Evolutionary conservation across 2,797 vertebrate species (phyloP).

Genomic region (Cirrhinus mrigala): DNA sequence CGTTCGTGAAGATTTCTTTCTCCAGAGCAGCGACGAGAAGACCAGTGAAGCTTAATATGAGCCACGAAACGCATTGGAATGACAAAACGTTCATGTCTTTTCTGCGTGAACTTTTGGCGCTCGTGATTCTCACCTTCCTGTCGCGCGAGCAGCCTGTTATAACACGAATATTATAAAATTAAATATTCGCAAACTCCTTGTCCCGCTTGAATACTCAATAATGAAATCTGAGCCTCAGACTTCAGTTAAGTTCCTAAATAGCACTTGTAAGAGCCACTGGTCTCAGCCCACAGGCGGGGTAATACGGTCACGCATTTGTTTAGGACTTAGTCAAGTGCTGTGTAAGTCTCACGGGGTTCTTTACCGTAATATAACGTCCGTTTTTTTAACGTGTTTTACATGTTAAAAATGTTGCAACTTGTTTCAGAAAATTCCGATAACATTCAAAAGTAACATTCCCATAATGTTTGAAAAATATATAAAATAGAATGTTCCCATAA

Average conservation of each 20-base stretch:
- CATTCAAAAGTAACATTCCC: too few species aligned
- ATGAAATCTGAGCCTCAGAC: slow-evolving; percentile 71
- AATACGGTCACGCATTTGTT: slow-evolving; percentile 53
- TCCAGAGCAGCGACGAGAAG: slow-evolving; percentile 71
- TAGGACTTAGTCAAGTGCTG: not conserved
- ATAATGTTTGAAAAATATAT: too few species aligned
- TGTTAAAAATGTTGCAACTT: too few species aligned
- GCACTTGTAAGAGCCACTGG: slow-evolving; percentile 70
- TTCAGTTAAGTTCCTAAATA: slow-evolving; percentile 76
- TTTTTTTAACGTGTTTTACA: too few species aligned
- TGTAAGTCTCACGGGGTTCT: slow-evolving; percentile 7
- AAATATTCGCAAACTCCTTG: not conserved
- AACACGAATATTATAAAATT: too few species aligned
- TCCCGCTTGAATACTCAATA: slow-evolving; percentile 36
- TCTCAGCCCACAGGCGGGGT: slow-evolving; percentile 71
- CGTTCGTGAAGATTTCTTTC: slow-evolving; percentile 67
- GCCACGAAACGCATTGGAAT: slow-evolving; percentile 65
- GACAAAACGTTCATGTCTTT: slow-evolving; percentile 76
- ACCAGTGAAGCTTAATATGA: slow-evolving; percentile 71
- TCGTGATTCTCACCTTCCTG: not conserved
- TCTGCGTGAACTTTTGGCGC: slow-evolving; percentile 1
- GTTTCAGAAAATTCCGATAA: too few species aligned
- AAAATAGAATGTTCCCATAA: too few species aligned
- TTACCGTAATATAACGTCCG: not conserved
- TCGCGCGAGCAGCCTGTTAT: not conserved